Base-by-base conservation (phyloP, 2,888 invertebrate genomes). In the Aspidiotus destructor region DNA sequence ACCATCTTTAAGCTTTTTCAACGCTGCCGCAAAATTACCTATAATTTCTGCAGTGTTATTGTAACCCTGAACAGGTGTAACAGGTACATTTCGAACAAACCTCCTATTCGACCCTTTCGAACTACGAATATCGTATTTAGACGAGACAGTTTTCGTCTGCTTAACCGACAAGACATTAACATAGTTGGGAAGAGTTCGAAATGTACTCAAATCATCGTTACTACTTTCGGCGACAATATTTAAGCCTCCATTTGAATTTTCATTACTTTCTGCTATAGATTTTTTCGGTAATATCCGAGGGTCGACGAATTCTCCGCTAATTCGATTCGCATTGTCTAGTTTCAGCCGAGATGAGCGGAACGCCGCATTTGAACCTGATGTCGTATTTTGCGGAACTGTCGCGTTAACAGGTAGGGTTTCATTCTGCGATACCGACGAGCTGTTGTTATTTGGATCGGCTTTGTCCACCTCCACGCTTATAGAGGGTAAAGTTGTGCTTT, bases 261-360 rank as follows among this genome's bases (percentile, higher is more conserved):
- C 58, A 52, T 67, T 67, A n/a, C 57, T 58, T 15, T 58, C 60
- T 9, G 67, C 52, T 11, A 67, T 60, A 6, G 67, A 67, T 60
- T 67, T 67, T 42, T 67, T 67, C n/a, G 67, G 67, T 60, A 67
- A 67, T 42, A 17, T 17, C 13, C 58, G 16, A 17, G 41, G 58
- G 16, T 15, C 57, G 10, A 8, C 42, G 17, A 11, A 40, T 58
- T 58, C 52, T 11, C 10, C 40, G 8, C 1, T 28, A 17, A 17
- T 28, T 58, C 28, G 17, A 58, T 28, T 28, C 16, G 58, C 40
- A 58, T 58, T 58, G 11, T 13, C 11, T 48, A 48, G n/a, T 28
- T 28, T 28, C 5, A 28, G 28, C 28, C 5, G 28, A 28, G 28
- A 28, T 28, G 28, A 28, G 28, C 28, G 28, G 2, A 28, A 28